Percentiles rank a stretch among this genome's conserved stretches.
Conservation (phyloP, 2,113 vertebrate genomes). For the Amphiprion percula region DNA sequence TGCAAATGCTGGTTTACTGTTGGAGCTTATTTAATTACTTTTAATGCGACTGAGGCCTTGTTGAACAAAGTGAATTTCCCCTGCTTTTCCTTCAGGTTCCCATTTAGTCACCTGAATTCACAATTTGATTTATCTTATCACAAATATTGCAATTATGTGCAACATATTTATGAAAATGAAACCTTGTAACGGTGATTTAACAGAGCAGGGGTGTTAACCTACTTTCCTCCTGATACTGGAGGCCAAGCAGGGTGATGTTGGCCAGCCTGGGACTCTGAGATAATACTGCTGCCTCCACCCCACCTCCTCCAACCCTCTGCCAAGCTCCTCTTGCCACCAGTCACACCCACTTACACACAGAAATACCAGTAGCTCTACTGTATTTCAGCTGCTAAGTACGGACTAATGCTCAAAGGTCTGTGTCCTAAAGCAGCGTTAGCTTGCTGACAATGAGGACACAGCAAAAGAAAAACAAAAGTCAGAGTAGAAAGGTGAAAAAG, state of each 20-base stretch:
- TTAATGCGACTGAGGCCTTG: neutral
- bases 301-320: neutral
- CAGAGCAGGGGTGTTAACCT: conserved; percentile 10
- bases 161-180: neutral
- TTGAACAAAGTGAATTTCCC: neutral
- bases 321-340: conserved; percentile 45
- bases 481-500: no score
- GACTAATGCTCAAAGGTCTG: neutral
- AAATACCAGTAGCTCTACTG: neutral
- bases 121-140: neutral
- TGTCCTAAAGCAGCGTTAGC: neutral
- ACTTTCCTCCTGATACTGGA: conserved; percentile 48
- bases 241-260: conserved; percentile 52
- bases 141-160: neutral
- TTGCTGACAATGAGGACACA: no score
- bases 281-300: conserved; percentile 59
- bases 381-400: neutral
- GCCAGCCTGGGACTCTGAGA: conserved; percentile 71
- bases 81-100: neutral
- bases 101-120: neutral
- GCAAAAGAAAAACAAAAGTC: no score
- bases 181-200: neutral
- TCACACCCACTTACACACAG: conserved; percentile 5
- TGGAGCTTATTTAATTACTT: neutral
- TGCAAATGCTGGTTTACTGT: neutral